Evolutionary conservation across 1,140 invertebrate genomes (phyloP).

Genomic region (Bombus superbus): DNA sequence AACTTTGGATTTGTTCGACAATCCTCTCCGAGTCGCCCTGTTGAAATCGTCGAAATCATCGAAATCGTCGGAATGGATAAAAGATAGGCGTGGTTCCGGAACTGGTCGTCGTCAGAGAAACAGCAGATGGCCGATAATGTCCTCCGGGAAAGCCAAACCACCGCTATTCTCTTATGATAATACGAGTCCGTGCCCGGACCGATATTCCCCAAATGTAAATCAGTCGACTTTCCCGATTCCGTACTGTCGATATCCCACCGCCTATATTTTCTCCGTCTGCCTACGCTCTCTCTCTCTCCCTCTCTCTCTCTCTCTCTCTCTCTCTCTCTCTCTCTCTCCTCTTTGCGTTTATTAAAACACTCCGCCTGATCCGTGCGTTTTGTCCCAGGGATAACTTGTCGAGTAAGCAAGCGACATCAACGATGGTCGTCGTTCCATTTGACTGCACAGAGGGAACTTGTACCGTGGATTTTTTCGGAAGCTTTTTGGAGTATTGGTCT

Average conservation of each 20-base stretch:
- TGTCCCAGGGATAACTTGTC: neutral
- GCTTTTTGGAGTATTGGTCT: neutral
- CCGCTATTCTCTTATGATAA: conserved; percentile 75
- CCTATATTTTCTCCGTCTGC: conserved; percentile 59
- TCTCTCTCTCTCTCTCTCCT: neutral
- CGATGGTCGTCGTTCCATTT: neutral
- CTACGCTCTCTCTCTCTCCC: neutral
- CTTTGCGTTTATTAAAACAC: conserved; percentile 71
- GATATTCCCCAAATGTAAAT: conserved; percentile 75
- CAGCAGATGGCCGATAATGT: conserved; percentile 76
- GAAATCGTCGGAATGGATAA: conserved; percentile 45
- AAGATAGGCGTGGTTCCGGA: conserved; percentile 38
- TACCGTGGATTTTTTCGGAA: neutral
- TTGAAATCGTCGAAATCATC: conserved; percentile 25
- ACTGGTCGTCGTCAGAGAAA: conserved; percentile 58
- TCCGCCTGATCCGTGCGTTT: neutral
- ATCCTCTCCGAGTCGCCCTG: neutral
- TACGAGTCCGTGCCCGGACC: conserved; percentile 51
- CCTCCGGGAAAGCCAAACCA: conserved; percentile 61
- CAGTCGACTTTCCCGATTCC: conserved; percentile 37
- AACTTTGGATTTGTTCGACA: neutral
- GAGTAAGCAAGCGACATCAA: neutral
- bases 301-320: neutral
- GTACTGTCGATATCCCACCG: conserved; percentile 63
- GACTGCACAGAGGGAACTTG: neutral